These are phyloP conservation scores for Brachionichthys hirsutus DNA, from an alignment of 2,113 vertebrate genomes.

Conservation along the genomic window DNA sequence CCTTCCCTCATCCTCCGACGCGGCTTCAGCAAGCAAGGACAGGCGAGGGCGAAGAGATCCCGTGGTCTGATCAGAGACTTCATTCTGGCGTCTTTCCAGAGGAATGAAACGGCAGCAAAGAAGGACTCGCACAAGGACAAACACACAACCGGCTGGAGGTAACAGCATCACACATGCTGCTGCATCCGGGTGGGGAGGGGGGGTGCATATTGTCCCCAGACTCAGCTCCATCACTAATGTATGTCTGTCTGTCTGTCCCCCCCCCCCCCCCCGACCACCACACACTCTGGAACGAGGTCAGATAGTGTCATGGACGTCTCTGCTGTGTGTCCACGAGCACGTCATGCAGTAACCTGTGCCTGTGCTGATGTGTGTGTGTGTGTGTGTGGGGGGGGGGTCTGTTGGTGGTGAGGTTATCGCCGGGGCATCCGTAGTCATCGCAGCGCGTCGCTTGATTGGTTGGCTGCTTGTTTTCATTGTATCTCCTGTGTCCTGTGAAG, in stretches of 20 bases:
- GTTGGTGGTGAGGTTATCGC: constrained; percentile 47
- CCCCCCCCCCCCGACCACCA: constrained; percentile 47
- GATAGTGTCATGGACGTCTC: constrained; percentile 47
- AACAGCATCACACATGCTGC: constrained; percentile 16
- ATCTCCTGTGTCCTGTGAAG: constrained; percentile 57
- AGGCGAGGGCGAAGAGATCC: constrained; percentile 34
- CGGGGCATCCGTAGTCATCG: constrained; percentile 49
- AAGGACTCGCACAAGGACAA: constrained; percentile 42
- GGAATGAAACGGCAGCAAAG: constrained; percentile 33
- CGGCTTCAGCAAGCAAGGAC: constrained; percentile 43
- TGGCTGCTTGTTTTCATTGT: constrained; percentile 61
- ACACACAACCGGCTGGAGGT: constrained; percentile 17
- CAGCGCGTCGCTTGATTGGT: constrained; percentile 55
- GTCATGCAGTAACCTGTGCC: constrained; percentile 14
- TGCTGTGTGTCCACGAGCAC: constrained; percentile 51
- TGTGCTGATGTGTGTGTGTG: constrained; percentile 1
- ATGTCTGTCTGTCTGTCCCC: constrained; percentile 63
- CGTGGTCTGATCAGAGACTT: constrained; percentile 38
- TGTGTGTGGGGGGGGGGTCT: constrained; percentile 1
- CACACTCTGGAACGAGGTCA: constrained; percentile 63
- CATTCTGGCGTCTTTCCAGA: constrained; percentile 54
- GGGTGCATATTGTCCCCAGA: constrained; percentile 19
- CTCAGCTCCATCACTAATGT: constrained; percentile 60
- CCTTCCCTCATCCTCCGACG: constrained; percentile 12
- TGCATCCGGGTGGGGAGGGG: background rate